Conservation (phyloP, 2,888 invertebrate genomes). For the Smittia aterrima region DNA sequence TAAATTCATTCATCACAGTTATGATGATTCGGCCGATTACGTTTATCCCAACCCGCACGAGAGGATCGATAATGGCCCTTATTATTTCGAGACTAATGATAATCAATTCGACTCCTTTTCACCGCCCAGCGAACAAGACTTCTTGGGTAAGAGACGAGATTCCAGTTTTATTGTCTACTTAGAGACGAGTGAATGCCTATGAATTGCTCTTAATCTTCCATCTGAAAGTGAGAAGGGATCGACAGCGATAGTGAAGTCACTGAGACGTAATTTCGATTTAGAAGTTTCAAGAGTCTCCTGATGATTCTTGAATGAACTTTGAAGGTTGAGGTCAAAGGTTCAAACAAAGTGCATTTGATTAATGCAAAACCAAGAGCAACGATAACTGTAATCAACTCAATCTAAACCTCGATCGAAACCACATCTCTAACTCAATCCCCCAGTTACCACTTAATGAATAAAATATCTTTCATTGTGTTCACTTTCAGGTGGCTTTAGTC, state of each 20-base stretch:
- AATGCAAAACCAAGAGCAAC: no score
- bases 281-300: no score
- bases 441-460: not conserved
- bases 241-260: no score
- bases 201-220: not conserved
- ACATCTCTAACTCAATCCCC: no score
- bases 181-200: not conserved
- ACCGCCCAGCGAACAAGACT: conserved; percentile 29
- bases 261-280: no score
- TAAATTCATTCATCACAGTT: conserved; percentile 36
- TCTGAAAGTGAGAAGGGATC: no score
- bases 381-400: no score
- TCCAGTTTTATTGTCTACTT: not conserved
- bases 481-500: conserved; percentile 30
- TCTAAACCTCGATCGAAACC: no score
- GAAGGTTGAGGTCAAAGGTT: no score
- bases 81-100: conserved; percentile 30
- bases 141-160: conserved; percentile 17
- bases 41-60: conserved; percentile 29
- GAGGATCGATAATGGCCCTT: conserved; percentile 35
- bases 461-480: not conserved
- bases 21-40: conserved; percentile 32
- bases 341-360: no score
- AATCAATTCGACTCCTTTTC: conserved; percentile 37
- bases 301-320: no score